These are phyloP conservation scores for Achroia grisella DNA, from an alignment of 1,140 invertebrate species.

Conservation along the genomic window DNA sequence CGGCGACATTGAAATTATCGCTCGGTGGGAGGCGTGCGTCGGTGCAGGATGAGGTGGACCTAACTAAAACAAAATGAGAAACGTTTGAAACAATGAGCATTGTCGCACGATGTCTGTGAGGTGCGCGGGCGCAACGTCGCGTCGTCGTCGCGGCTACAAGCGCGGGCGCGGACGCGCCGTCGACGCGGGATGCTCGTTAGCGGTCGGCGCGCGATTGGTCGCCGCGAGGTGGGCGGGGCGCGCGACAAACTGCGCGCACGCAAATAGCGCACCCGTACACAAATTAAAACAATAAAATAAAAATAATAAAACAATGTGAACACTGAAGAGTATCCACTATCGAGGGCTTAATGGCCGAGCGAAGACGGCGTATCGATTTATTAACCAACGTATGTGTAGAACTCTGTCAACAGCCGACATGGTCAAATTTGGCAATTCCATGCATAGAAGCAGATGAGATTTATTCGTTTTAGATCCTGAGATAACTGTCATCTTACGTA, in stretches of 20 bases:
- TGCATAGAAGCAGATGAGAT: too few species aligned
- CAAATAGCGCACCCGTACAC: slow-evolving; percentile 67
- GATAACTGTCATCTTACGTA: too few species aligned
- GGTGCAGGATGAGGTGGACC: slow-evolving; percentile 32
- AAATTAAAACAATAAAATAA: slow-evolving; percentile 73
- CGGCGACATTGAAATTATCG: slow-evolving; percentile 68
- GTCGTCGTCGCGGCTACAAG: slow-evolving; percentile 13
- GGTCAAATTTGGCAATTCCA: too few species aligned
- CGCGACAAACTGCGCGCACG: slow-evolving; percentile 68
- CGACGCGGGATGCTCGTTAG: slow-evolving; percentile 34
- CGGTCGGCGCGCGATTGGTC: slow-evolving; percentile 49
- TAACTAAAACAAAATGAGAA: slow-evolving; percentile 62
- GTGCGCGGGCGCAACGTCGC: slow-evolving; percentile 9
- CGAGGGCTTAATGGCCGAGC: slow-evolving; percentile 66
- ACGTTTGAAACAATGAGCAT: slow-evolving; percentile 64
- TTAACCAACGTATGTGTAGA: slow-evolving; percentile 37
- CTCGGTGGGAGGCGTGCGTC: slow-evolving; percentile 59
- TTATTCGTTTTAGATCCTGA: too few species aligned
- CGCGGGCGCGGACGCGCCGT: slow-evolving; percentile 16
- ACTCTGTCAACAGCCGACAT: too few species aligned
- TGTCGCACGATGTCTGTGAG: slow-evolving; percentile 41
- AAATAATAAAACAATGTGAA: slow-evolving; percentile 68
- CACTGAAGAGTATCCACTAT: slow-evolving; percentile 55
- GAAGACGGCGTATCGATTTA: slow-evolving; percentile 57
- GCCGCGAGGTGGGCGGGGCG: slow-evolving; percentile 54